Evolutionary conservation across 2,888 invertebrate genomes (phyloP).

Genomic region (Plebejus melissa): DNA sequence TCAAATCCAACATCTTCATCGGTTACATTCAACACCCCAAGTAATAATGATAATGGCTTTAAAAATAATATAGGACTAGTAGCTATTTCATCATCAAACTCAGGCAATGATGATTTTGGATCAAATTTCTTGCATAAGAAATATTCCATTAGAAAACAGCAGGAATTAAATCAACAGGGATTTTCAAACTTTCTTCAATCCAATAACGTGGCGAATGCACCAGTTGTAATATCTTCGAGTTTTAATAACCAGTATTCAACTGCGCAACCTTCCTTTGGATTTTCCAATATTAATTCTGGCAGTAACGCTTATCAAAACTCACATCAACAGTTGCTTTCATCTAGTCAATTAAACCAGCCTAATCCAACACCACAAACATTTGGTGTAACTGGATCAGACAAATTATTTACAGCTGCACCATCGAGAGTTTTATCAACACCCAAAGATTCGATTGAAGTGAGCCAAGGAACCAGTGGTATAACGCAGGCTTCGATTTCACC

Average conservation of each 20-base stretch:
- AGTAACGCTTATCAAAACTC: not conserved
- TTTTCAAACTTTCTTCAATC: not conserved
- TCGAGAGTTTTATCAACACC: conserved; percentile 35
- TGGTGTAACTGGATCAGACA: conserved; percentile 30
- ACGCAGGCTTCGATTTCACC: conserved; percentile 56
- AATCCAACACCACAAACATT: conserved; percentile 14
- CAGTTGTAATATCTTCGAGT: not conserved
- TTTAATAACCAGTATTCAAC: not conserved
- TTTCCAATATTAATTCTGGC: not conserved
- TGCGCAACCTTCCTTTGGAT: not conserved
- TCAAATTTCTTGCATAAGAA: conserved; percentile 17
- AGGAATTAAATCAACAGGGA: conserved; percentile 29
- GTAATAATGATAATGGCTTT: not conserved
- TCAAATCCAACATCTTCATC: not conserved
- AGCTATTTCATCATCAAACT: not conserved
- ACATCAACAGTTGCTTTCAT: not conserved
- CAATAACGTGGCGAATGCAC: not conserved
- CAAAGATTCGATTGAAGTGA: conserved; percentile 30
- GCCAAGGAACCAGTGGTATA: conserved; percentile 43
- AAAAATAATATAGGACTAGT: not conserved
- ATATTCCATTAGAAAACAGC: conserved; percentile 3
- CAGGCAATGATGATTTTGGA: not conserved
- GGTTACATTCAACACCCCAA: not conserved
- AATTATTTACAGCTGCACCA: conserved; percentile 33
- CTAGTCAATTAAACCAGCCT: conserved; percentile 5